Evolutionary conservation across 2,888 invertebrate species (phyloP).

Genomic region (Chesias legatella): DNA sequence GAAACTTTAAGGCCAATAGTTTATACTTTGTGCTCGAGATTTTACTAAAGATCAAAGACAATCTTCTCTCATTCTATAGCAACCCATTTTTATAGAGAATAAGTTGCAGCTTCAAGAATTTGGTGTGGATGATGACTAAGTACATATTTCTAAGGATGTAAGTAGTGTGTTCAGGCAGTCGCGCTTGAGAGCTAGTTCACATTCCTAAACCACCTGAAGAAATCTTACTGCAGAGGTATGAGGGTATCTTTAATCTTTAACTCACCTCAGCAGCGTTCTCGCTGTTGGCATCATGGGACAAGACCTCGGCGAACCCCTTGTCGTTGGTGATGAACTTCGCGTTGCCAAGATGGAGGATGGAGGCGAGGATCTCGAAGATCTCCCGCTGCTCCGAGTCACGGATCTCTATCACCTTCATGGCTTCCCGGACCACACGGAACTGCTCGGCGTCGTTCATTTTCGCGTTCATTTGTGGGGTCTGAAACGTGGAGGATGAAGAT

Average conservation of each 20-base stretch:
- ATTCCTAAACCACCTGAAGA: too few relatives aligned
- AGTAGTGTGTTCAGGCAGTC: too few relatives aligned
- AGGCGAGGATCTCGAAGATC: slow-evolving; percentile 90
- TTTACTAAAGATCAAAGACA: too few relatives aligned
- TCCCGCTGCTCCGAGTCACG: slow-evolving; percentile 85
- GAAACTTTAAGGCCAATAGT: too few relatives aligned
- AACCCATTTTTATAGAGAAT: too few relatives aligned
- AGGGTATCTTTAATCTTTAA: slow-evolving; percentile 8
- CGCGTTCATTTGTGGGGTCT: slow-evolving; percentile 52
- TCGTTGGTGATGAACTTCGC: slow-evolving; percentile 87
- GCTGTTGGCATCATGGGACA: slow-evolving; percentile 79
- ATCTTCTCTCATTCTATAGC: too few relatives aligned
- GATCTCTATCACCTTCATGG: slow-evolving; percentile 90
- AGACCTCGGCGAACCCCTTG: slow-evolving; percentile 85
- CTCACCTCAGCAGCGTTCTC: slow-evolving; percentile 84
- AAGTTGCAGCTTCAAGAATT: too few relatives aligned
- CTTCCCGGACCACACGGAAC: slow-evolving; percentile 85
- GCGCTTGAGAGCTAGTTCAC: too few relatives aligned
- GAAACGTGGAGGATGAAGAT: slow-evolving; percentile 13
- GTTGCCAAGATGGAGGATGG: slow-evolving; percentile 92
- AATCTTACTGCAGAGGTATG: too few relatives aligned
- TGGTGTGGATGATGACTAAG: too few relatives aligned
- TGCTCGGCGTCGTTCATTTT: slow-evolving; percentile 82
- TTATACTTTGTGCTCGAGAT: too few relatives aligned
- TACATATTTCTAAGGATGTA: too few relatives aligned